These are phyloP conservation scores for Halesus radiatus DNA, from an alignment of 1,140 invertebrate genomes.

Conservation along the genomic window DNA sequence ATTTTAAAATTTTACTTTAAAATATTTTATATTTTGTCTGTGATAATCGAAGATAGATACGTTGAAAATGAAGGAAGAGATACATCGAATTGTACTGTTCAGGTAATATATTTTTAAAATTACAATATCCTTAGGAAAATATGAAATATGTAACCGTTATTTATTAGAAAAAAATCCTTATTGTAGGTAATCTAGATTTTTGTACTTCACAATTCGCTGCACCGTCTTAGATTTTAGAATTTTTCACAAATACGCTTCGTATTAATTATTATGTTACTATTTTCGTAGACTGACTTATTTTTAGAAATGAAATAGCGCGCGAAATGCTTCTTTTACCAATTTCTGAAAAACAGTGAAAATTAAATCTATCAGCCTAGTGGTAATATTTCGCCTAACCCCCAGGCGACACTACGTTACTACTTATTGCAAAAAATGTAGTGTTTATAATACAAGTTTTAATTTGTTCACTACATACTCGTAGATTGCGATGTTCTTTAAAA, in stretches of 20 bases:
- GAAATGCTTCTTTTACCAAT: background rate
- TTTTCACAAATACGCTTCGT: background rate
- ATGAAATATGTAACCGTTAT: background rate
- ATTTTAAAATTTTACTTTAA: background rate
- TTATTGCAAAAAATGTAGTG: no score
- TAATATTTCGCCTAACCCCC: no score
- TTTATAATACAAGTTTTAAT: no score
- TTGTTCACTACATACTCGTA: no score
- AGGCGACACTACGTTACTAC: no score
- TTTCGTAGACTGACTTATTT: background rate
- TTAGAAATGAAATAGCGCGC: no score
- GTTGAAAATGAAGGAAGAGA: background rate
- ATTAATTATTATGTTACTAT: background rate
- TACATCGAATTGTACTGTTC: conserved; percentile 6
- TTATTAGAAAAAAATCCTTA: background rate
- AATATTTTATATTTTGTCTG: conserved; percentile 17
- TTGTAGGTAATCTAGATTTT: background rate
- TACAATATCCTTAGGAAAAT: background rate
- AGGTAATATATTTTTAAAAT: conserved; percentile 19
- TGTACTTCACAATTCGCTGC: background rate
- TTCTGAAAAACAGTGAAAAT: background rate
- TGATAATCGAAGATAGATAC: conserved; percentile 12
- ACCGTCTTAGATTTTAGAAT: conserved; percentile 7
- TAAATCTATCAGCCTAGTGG: no score
- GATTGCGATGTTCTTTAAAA: no score